Base-by-base conservation (phyloP, 2,888 invertebrate species). In the Nematopogon swammerdamellus region DNA sequence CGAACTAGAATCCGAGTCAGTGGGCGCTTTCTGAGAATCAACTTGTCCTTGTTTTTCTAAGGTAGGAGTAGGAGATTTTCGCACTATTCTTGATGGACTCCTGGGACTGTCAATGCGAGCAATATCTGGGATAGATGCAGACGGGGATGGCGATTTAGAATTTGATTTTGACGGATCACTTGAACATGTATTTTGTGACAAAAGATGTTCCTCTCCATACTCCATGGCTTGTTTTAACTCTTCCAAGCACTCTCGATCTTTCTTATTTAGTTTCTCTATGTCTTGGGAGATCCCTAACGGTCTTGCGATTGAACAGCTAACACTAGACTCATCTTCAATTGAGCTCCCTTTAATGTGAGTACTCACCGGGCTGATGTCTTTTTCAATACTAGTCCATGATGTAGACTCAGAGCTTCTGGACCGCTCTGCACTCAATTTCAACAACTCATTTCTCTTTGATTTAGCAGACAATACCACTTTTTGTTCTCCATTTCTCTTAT, bases 371-470 rank as follows among this genome's bases (percentile, higher is more conserved):
- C 86, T 87, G 1, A 76, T 72, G 61, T 87, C 87, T 64, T 87
- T 87, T 63, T 88, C 88, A n/a, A 87, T 85, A 59, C 88, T 88
- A 0, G 90, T 90, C 88, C 89, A 91, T 0, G 91, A 91, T 29
- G 85, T 86, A 0, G 88, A 88, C 60, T 91, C 91, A 2, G 90
- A 91, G 59, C 91, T 91, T 56, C 86, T 80, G 1, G 91, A 91
- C 52, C 89, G 85, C 63, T 90, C 90, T 1, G 88, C 84, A 56
- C 87, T 88, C 19, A 87, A 67, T 60, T 88, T 87, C 3, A 86
- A 67, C 45, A 85, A 62, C 59, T 84, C 84, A 53, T 73, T 74
- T 49, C 81, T 73, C 59, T 74, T 77, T 2, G 72, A 76, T 55
- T 80, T 81, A 1, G 83, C 76, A 18, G 77, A 70, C 42, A 79